These are phyloP conservation scores for Nerophis lumbriciformis DNA, from an alignment of 2,113 vertebrate species.

Conservation along the genomic window DNA sequence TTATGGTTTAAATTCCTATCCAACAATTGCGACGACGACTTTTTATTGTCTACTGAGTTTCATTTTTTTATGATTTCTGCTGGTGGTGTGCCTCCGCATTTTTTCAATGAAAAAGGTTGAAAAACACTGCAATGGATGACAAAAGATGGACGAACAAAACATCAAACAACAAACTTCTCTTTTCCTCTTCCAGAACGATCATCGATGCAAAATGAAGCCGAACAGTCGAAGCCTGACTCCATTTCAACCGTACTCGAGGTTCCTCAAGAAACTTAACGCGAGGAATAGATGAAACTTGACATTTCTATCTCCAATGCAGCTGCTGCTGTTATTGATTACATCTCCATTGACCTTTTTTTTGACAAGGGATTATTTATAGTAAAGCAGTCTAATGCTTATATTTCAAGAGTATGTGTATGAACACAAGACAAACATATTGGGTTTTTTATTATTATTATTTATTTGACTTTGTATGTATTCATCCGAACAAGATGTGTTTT, in stretches of 20 bases:
- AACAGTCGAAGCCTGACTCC: rapidly evolving
- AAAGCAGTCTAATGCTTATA: neutral
- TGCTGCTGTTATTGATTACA: neutral
- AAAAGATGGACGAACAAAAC: neutral
- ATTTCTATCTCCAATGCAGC: neutral
- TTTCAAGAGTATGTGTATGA: neutral
- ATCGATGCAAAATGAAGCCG: rapidly evolving
- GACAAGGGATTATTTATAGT: neutral
- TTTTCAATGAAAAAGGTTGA: too few species aligned
- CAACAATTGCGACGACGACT: too few species aligned
- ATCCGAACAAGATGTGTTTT: neutral
- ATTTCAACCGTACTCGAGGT: rapidly evolving
- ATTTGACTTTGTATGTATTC: conserved; percentile 17
- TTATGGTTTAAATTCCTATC: too few species aligned
- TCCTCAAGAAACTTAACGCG: conserved; percentile 1
- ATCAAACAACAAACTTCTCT: neutral
- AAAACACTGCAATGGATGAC: too few species aligned
- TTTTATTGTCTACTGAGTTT: too few species aligned
- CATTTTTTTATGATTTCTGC: too few species aligned
- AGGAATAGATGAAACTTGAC: neutral
- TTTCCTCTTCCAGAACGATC: conserved; percentile 13
- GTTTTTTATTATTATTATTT: conserved; percentile 32
- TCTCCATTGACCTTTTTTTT: neutral
- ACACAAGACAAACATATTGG: neutral
- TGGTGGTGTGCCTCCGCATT: too few species aligned